These are phyloP conservation scores for Aphrocallistes beatrix DNA, from an alignment of 37 sponge, comb jelly and placozoan species.

Conservation along the genomic window DNA sequence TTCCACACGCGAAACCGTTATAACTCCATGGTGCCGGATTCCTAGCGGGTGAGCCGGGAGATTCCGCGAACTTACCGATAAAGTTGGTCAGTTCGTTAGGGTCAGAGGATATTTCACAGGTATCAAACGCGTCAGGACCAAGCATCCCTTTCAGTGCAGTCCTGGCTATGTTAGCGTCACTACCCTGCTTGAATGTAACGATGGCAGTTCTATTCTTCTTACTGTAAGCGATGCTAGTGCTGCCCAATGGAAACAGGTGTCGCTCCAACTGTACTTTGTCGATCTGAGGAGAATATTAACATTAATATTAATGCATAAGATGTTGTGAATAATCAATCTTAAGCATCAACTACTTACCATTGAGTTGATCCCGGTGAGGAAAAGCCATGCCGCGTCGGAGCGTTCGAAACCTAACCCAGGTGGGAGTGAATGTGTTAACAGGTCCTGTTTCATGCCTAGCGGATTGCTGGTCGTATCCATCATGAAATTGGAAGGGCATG, in stretches of 20 bases:
- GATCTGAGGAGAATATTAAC: neutral
- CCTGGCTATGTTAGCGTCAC: neutral
- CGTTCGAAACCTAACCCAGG: neutral
- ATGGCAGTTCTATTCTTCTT: neutral
- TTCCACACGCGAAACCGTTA: neutral
- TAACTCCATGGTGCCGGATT: neutral
- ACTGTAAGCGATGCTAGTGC: neutral
- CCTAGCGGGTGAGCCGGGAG: neutral
- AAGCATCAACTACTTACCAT: neutral
- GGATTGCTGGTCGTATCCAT: neutral
- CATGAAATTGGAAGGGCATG: neutral
- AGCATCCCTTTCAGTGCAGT: neutral
- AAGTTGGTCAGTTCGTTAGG: neutral
- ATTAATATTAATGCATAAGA: neutral
- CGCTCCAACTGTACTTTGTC: neutral
- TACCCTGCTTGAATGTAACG: neutral
- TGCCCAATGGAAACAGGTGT: neutral
- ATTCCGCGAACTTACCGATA: constrained; percentile 13
- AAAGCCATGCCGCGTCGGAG: constrained; percentile 4
- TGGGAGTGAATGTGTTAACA: neutral
- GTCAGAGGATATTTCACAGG: constrained; percentile 5
- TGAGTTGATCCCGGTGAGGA: neutral
- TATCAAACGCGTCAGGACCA: neutral
- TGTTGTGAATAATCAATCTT: neutral
- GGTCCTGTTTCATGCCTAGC: neutral